Evolutionary conservation across 2,888 invertebrate species (phyloP).

Genomic region (Pseudococcus jackbeardsleyi): DNA sequence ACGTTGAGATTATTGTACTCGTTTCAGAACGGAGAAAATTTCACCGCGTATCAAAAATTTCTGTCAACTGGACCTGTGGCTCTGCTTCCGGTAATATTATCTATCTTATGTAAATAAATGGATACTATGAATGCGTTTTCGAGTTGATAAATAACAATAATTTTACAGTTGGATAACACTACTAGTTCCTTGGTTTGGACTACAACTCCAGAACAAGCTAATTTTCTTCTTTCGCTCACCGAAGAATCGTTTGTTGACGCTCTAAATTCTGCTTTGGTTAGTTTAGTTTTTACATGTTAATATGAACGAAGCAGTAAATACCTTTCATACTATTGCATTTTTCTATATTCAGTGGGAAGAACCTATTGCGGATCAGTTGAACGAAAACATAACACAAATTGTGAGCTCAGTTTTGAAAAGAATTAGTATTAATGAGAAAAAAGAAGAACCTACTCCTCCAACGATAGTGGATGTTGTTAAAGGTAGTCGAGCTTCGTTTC

Average conservation of each 20-base stretch:
- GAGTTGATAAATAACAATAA: background rate
- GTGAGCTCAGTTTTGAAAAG: slow-evolving; percentile 58
- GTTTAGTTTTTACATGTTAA: slow-evolving; percentile 67
- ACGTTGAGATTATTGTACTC: slow-evolving; percentile 9
- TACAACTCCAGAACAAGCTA: slow-evolving; percentile 81
- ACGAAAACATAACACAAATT: slow-evolving; percentile 41
- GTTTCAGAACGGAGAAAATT: slow-evolving; percentile 75
- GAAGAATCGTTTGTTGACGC: slow-evolving; percentile 88
- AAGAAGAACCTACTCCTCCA: slow-evolving; percentile 74
- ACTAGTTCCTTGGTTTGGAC: slow-evolving; percentile 96
- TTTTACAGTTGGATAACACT: slow-evolving; percentile 76
- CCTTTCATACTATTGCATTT: background rate
- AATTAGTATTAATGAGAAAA: slow-evolving; percentile 57
- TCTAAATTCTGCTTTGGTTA: slow-evolving; percentile 85
- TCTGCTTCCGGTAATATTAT: slow-evolving; percentile 78
- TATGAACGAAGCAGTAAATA: too few species aligned
- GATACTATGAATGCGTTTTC: background rate
- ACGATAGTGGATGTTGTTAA: slow-evolving; percentile 75
- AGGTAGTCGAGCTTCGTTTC: slow-evolving; percentile 87
- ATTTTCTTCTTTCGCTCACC: slow-evolving; percentile 78
- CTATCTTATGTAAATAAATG: background rate
- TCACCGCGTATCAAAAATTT: slow-evolving; percentile 96
- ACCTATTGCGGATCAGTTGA: slow-evolving; percentile 63
- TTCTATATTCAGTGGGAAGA: slow-evolving; percentile 66
- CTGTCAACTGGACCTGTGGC: slow-evolving; percentile 93